Base-by-base conservation (phyloP, 2,888 invertebrate genomes). In the Hemaris fuciformis region DNA sequence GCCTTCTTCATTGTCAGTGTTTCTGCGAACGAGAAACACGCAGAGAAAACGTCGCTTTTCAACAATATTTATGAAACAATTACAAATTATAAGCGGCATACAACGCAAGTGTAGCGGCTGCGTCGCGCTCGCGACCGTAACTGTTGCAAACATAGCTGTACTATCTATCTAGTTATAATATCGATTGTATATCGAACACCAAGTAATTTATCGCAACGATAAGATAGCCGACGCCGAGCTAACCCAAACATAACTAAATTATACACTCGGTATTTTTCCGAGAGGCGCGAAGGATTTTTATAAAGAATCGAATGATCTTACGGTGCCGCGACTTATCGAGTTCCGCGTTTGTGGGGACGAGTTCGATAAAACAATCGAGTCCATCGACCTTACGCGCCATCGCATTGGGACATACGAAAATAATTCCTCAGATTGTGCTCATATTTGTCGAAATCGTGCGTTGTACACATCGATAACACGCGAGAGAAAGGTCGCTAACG, bases 141-240 rank as follows among this genome's bases (percentile, higher is more conserved):
- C 89, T 89, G 89, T 84, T 83, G 80, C 81, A 80, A 80, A 80
- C 80, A 81, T 76, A 74, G 73, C 74, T 75, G 78, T 76, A 79
- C 78, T 78, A 82, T 75, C 77, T 83, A 77, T 79, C 79, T 79
- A 76, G 76, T 77, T 79, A 75, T 77, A 76, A 82, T 81, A 89
- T 91, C 84, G 89, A 89, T 85, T 83, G 85, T 85, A 78, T 85
- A 89, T 90, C 87, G 88, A 87, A 81, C 80, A 74, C 80, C 78
- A 75, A 74, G 80, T 80, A 87, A 90, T 89, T 90, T 90, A 91
- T 90, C 91, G 87, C 78, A 65, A 75, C 76, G 91, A 91, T 91
- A 89, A 90, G 88, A 89, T 90, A 89, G 74, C 45, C 68, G 71
- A 72, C 69, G 68, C 66, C 65, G 64, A 69, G 69, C 69, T 71